Evolutionary conservation across 1,140 invertebrate genomes (phyloP).

Genomic region (honey bee (Apis mellifera)): Amel_HAv3.1 CM009931.2:24637501-24638000

Average conservation of each 20-base stretch:
- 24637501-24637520: constrained; percentile 34
- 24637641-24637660: neutral
- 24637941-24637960: neutral
- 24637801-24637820: constrained; percentile 1
- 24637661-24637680: constrained; percentile 15
- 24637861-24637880: neutral
- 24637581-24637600: constrained; percentile 28
- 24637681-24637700: constrained; percentile 31
- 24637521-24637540: constrained; percentile 68
- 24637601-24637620: constrained; percentile 18
- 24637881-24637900: constrained; percentile 29
- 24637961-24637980: neutral
- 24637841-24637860: neutral
- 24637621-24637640: constrained; percentile 24
- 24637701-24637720: constrained; percentile 27
- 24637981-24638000: neutral
- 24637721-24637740: constrained; percentile 22
- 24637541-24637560: constrained; percentile 71
- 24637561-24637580: constrained; percentile 52
- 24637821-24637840: neutral
- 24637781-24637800: neutral
- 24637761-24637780: constrained; percentile 30
- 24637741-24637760: constrained; percentile 41
- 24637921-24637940: constrained; percentile 3
- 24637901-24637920: constrained; percentile 9